A percentile compares a stretch with the other conserved stretches of the same genome.
Conservation (phyloP, 2,888 invertebrate species). For the Pharmacophagus antenor region DNA sequence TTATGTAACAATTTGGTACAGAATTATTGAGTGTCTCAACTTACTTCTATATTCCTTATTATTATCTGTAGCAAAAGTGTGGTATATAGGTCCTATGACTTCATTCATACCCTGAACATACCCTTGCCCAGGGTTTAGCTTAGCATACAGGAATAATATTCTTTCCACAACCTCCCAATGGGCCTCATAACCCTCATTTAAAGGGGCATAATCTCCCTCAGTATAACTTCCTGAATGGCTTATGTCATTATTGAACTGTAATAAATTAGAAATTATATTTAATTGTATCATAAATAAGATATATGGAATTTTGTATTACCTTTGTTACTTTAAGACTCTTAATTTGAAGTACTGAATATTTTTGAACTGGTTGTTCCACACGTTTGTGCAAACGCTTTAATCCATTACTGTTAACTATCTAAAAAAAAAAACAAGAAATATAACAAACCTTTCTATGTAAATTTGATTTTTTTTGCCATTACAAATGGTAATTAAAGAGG, state of each 20-base stretch:
- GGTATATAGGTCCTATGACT: conserved; percentile 98
- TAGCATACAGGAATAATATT: conserved; percentile 97
- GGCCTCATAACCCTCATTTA: conserved; percentile 95
- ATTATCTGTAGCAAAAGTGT: conserved; percentile 96
- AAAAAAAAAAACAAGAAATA: conserved; percentile 31
- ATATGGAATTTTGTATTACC: conserved; percentile 75
- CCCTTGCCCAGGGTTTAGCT: conserved; percentile 98
- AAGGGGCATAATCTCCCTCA: conserved; percentile 86
- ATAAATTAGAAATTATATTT: conserved; percentile 59
- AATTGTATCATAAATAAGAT: neutral
- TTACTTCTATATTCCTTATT: conserved; percentile 89
- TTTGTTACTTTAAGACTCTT: conserved; percentile 94
- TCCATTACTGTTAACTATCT: conserved; percentile 88
- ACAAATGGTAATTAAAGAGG: too few relatives aligned
- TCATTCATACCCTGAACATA: conserved; percentile 99
- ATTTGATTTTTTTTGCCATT: neutral
- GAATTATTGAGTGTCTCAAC: conserved; percentile 28
- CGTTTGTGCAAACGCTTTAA: conserved; percentile 92
- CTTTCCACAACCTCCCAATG: conserved; percentile 99
- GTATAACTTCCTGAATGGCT: conserved; percentile 76
- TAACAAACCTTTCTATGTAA: neutral
- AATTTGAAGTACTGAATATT: conserved; percentile 92
- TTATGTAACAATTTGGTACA: neutral
- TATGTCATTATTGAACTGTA: conserved; percentile 86
- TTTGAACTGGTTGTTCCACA: conserved; percentile 92